phyloP scores from a whole-genome alignment of 2,888 invertebrate genomes.

The Homarus gammarus region DNA sequence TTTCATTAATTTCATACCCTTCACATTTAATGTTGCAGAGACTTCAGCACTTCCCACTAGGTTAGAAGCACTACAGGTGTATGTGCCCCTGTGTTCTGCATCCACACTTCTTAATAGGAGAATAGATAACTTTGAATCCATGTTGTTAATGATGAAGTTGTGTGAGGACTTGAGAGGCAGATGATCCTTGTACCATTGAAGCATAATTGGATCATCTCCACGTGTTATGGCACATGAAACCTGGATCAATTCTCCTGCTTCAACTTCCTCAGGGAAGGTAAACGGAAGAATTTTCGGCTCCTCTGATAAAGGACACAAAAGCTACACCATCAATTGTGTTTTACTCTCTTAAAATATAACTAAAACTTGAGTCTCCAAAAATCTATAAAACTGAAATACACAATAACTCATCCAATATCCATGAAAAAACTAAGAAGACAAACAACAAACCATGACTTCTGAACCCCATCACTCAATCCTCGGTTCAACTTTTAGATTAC shows the following conservation, averaged over 20 bases:
- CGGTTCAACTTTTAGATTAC: no score
- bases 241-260: conserved; percentile 70
- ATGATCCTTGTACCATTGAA: conserved; percentile 68
- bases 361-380: no score
- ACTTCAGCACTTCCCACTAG: conserved; percentile 59
- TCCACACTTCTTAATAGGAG: conserved; percentile 66
- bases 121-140: conserved; percentile 69
- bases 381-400: no score
- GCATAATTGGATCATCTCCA: conserved; percentile 65
- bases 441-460: no score
- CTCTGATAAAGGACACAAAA: conserved; percentile 50
- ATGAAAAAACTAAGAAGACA: no score
- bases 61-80: conserved; percentile 67
- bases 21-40: conserved; percentile 60
- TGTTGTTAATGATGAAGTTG: conserved; percentile 61
- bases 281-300: conserved; percentile 86
- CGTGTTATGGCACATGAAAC: conserved; percentile 68
- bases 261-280: conserved; percentile 86
- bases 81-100: conserved; percentile 62
- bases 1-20: conserved; percentile 53
- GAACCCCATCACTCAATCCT: no score
- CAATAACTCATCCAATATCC: no score
- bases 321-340: not conserved
- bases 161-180: conserved; percentile 51
- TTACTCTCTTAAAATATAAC: not conserved